Evolutionary conservation across 2,888 invertebrate genomes (phyloP), one percentile per base, ranked within the genome.

Genomic region (Dyspetes luteomarginatus): DNA sequence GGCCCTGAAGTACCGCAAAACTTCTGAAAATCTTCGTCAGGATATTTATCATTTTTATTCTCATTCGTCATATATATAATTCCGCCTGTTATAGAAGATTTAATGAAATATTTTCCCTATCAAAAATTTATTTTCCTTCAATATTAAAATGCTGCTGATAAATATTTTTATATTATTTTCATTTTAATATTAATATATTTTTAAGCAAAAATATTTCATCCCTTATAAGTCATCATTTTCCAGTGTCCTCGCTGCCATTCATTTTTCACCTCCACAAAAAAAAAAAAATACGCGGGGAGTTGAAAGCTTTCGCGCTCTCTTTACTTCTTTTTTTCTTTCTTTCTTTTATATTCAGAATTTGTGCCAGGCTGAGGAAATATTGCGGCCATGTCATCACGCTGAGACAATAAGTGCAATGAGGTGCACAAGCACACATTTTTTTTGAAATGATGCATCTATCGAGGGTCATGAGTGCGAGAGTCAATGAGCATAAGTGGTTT

Each of bases 401-500:
- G 72, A 85, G 84, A 88, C 86, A 86, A 89, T 88, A 86, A 86
- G 85, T 82, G 86, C 87, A 86, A 88, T 81, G 87, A 86, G 85
- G 83, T 77, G 85, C 81, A 64, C n/a, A 45, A 5, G 15, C 45
- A 15, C 45, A 15, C 81, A n/a, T 55, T 77, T 74, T 75, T 68
- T 78, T 68, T 62, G 78, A 83, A 43, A 68, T 84, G 82, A 81
- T 71, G 78, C 65, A 50, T 62, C 50, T 36, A 69, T 58, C 62
- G 56, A 62, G 60, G 15, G 15, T 55, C 26, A 55, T 55, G 5
- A 36, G 36, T 12, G 7, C 36, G 36, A n/a, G n/a, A 36, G 4
- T 1, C 36, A 36, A 36, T 36, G 36, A 4, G 36, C 36, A 36
- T 36, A 36, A 36, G 5, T 36, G 3, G 4, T 36, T 12, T 4